phyloP scores from a whole-genome alignment of 2,113 vertebrate species.

The Elephas maximus region DNA sequence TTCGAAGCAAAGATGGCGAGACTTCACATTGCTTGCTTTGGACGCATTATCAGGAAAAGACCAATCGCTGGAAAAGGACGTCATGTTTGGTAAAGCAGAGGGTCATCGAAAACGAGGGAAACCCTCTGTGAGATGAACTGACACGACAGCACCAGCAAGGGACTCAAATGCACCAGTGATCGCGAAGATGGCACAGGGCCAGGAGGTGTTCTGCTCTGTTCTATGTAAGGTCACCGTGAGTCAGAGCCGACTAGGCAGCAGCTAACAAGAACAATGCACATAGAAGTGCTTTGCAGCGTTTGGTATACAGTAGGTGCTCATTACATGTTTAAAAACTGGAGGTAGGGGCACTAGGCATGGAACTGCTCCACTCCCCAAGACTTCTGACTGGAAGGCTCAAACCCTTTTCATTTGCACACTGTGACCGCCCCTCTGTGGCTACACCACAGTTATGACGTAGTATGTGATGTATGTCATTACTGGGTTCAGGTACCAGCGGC shows the following conservation, averaged over 20 bases:
- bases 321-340: background rate
- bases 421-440: rapidly evolving
- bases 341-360: no score
- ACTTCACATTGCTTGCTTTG: background rate
- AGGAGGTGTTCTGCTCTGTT: background rate
- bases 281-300: rapidly evolving
- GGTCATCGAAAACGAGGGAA: background rate
- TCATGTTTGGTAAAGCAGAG: background rate
- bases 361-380: rapidly evolving
- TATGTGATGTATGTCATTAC: rapidly evolving
- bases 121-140: background rate
- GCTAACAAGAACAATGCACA: rapidly evolving
- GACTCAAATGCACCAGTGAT: background rate
- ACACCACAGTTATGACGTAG: rapidly evolving
- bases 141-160: rapidly evolving
- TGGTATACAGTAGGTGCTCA: no score
- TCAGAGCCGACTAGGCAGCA: no score
- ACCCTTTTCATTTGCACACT: rapidly evolving
- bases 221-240: no score
- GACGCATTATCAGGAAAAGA: background rate
- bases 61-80: background rate
- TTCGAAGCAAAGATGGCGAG: background rate
- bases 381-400: background rate
- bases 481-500: rapidly evolving
- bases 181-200: background rate